Evolutionary conservation across 2,888 invertebrate species (phyloP).

Genomic region (Yponomeuta malinellus): DNA sequence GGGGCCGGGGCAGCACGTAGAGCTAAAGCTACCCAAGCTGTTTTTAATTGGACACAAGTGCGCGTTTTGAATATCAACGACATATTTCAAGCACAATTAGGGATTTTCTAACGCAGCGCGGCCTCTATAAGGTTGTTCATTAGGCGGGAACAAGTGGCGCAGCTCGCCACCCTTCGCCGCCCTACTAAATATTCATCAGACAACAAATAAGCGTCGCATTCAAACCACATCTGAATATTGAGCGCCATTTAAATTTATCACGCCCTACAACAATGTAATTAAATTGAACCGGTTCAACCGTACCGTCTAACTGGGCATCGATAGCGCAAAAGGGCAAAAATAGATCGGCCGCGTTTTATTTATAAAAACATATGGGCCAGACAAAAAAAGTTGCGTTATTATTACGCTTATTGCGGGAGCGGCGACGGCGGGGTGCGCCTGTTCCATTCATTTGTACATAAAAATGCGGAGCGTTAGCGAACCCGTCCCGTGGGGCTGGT

Average conservation of each 20-base stretch:
- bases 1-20: not conserved
- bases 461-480: constrained; percentile 46
- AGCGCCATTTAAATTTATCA: constrained; percentile 49
- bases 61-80: constrained; percentile 56
- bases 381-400: constrained; percentile 46
- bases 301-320: constrained; percentile 40
- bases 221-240: constrained; percentile 47
- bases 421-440: constrained; percentile 24
- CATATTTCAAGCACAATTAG: constrained; percentile 59
- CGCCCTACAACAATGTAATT: constrained; percentile 49
- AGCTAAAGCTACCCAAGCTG: constrained; percentile 13
- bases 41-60: constrained; percentile 52
- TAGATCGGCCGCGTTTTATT: constrained; percentile 20
- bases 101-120: constrained; percentile 57
- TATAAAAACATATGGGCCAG: constrained; percentile 21
- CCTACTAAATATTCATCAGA: constrained; percentile 63
- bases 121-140: constrained; percentile 59
- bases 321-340: constrained; percentile 27
- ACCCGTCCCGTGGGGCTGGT: constrained; percentile 46
- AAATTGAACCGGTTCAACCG: constrained; percentile 45
- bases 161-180: constrained; percentile 26
- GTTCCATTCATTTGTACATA: constrained; percentile 55
- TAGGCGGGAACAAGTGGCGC: constrained; percentile 48
- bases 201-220: constrained; percentile 48
- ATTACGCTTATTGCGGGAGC: constrained; percentile 46